Base-by-base conservation (phyloP, 2,113 vertebrate genomes). In the Pachycephala philippinensis region DNA sequence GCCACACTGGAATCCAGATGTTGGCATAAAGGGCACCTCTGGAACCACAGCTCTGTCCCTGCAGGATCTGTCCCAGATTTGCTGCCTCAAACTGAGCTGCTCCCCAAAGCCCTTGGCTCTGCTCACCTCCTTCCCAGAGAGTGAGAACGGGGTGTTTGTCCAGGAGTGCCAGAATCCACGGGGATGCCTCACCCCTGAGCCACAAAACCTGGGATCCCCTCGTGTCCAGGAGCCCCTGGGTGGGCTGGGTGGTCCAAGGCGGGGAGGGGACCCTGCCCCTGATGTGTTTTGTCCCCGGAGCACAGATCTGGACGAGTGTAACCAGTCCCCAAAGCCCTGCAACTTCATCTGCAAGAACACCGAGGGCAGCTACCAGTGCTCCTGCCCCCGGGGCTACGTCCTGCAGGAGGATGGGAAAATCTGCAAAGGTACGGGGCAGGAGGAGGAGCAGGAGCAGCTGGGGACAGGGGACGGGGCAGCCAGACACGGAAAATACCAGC, bases 271-370 rank as follows among this genome's bases (percentile, higher is more conserved):
- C 22, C 33, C 42, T 17, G 26, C 20, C 35, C 17, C 61, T 95
- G 79, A 93, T 13, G 49, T 13, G 22, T 82, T 28, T 47, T 64
- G 11, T 94, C 53, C 70, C 69, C 7, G 6, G 63, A 18, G 47
- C 82, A n/a, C 93, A 99, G 99, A 99, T 91, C 87, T 98, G 97
- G 99, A 99, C 6, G 99, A 99, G 91, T 99, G 99, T 8, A 95
- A 98, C 79, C 98, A 99, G 96, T 98, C 98, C 57, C 99, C 99
- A 2, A 98, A 98, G 61, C 99, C 98, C 0, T 99, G 99, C 53
- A 98, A 99, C 97, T 99, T 99, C 98, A 98, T 99, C 97, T 99
- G 99, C 97, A 99, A 99, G 97, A 99, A 99, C 98, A 99, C 99
- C 1, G 98, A 99, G 70, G 99, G 99, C 94, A 99, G 99, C 97